Conservation (phyloP, 2,797 vertebrate genomes). For the Smutsia temminckii region DNA sequence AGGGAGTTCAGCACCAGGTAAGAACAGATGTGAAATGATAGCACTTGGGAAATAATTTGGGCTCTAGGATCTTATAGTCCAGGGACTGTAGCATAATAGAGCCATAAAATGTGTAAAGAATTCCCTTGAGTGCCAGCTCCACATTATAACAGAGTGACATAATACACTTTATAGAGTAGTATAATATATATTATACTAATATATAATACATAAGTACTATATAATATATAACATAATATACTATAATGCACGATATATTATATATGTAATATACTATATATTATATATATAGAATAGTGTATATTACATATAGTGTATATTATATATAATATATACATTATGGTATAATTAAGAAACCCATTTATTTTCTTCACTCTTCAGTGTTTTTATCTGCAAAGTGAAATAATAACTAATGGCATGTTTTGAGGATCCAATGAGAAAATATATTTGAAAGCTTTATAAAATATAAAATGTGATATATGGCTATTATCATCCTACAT, state of each 20-base stretch:
- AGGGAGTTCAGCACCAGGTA: neutral
- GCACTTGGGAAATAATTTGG: neutral
- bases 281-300: too few species aligned
- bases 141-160: neutral
- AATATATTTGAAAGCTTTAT: neutral
- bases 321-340: too few species aligned
- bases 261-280: too few species aligned
- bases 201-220: too few species aligned
- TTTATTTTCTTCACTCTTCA: neutral
- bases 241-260: too few species aligned
- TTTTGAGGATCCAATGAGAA: slow-evolving; percentile 23
- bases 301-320: too few species aligned
- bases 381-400: neutral
- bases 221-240: too few species aligned
- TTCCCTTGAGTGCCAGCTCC: neutral
- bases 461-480: neutral
- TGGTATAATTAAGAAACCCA: neutral
- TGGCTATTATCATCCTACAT: neutral
- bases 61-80: neutral
- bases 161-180: too few species aligned
- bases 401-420: neutral
- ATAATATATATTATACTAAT: too few species aligned
- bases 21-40: neutral
- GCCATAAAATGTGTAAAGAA: neutral
- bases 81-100: neutral